These are phyloP conservation scores for Todus mexicanus DNA, from an alignment of 2,797 vertebrate species.

Conservation along the genomic window DNA sequence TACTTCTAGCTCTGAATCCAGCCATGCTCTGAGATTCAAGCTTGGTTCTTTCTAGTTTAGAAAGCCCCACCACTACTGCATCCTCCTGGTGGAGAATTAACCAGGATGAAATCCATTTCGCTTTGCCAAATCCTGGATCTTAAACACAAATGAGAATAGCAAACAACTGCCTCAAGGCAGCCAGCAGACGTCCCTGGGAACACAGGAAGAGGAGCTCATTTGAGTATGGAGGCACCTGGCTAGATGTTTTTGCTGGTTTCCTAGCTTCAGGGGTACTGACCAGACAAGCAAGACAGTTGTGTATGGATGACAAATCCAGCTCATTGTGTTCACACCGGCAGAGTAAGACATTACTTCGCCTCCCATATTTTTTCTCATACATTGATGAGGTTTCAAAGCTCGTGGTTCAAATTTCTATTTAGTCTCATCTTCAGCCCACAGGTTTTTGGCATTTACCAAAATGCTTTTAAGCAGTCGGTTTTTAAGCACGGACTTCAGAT, in stretches of 20 bases:
- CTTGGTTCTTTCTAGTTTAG: not conserved
- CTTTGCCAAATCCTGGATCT: not conserved
- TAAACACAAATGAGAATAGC: constrained; percentile 10
- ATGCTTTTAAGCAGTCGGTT: not conserved
- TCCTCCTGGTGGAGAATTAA: not conserved
- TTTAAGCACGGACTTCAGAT: not conserved
- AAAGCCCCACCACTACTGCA: not conserved
- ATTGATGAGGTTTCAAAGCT: not conserved
- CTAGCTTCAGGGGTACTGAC: not conserved
- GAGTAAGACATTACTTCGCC: not conserved
- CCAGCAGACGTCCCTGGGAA: constrained; percentile 11
- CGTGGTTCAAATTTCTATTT: not conserved
- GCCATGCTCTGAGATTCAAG: not conserved
- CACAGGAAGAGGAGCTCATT: constrained; percentile 11
- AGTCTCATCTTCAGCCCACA: not conserved
- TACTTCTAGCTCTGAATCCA: not conserved
- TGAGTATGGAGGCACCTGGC: not conserved
- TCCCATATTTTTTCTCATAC: not conserved
- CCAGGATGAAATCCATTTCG: not conserved
- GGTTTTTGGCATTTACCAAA: not conserved
- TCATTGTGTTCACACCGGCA: not conserved
- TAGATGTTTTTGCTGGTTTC: constrained; percentile 2
- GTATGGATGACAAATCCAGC: not conserved
- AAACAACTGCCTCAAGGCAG: constrained; percentile 10
- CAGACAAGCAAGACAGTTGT: not conserved